Percentiles rank a stretch among this genome's conserved stretches.
Conservation (phyloP, 2,113 vertebrate species). For the Gasterosteus aculeatus region DNA sequence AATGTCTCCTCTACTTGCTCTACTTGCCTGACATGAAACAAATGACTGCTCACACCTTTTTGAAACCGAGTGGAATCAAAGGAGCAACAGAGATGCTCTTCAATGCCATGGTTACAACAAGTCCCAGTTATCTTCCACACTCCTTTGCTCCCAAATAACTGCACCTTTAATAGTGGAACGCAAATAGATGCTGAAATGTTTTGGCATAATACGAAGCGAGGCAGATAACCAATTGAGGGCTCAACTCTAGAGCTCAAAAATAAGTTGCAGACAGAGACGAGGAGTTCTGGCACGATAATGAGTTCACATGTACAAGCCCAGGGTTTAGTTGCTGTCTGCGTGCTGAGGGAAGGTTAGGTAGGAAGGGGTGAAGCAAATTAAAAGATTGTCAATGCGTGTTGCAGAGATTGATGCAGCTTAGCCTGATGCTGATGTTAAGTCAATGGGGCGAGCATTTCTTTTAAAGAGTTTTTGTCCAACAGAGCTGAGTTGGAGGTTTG, state of each 20-base stretch:
- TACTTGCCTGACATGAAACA: slow-evolving; percentile 15
- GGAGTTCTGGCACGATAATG: slow-evolving; percentile 38
- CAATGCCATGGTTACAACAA: slow-evolving; percentile 17
- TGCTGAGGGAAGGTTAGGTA: background rate
- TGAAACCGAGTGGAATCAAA: slow-evolving; percentile 1
- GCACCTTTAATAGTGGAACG: slow-evolving; percentile 15
- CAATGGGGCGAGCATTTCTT: slow-evolving; percentile 28
- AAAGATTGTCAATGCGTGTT: slow-evolving; percentile 29
- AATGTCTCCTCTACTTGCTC: too few relatives aligned
- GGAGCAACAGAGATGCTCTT: slow-evolving; percentile 19
- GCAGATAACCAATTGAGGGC: slow-evolving; percentile 14
- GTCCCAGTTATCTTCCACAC: slow-evolving; percentile 16
- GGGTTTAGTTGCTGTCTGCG: slow-evolving; percentile 31
- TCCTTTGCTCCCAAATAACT: slow-evolving; percentile 17
- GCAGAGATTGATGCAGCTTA: slow-evolving; percentile 28
- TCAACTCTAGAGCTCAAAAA: slow-evolving; percentile 7
- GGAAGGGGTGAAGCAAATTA: slow-evolving; percentile 37
- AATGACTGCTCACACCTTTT: slow-evolving; percentile 9
- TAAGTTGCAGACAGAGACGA: background rate
- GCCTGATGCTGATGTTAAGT: slow-evolving; percentile 40
- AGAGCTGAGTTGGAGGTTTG: slow-evolving; percentile 11
- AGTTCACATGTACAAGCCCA: slow-evolving; percentile 24
- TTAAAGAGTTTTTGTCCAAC: slow-evolving; percentile 27
- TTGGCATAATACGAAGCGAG: slow-evolving; percentile 34
- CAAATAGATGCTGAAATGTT: slow-evolving; percentile 26